phyloP scores from a whole-genome alignment of 2,888 invertebrate genomes.

The Neuroscelio doddi region DNA sequence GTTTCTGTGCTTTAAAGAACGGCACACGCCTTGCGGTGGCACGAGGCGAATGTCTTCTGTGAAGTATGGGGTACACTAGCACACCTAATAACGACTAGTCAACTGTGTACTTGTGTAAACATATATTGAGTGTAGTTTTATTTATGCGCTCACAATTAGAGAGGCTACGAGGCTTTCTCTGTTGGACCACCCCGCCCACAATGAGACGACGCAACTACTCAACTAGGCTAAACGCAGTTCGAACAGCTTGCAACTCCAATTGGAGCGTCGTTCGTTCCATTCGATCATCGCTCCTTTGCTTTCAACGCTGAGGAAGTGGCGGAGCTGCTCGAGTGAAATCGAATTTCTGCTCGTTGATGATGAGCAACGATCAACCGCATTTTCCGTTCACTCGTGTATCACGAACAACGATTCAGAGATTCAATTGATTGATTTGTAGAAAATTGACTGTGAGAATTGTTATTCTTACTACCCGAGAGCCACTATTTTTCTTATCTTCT shows the following conservation, averaged over 20 bases:
- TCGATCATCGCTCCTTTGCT: conserved; percentile 46
- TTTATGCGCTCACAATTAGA: conserved; percentile 51
- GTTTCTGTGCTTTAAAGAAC: conserved; percentile 55
- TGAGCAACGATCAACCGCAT: conserved; percentile 30
- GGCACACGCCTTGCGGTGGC: conserved; percentile 70
- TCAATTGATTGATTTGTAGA: conserved; percentile 20
- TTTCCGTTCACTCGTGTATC: conserved; percentile 24
- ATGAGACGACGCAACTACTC: conserved; percentile 51
- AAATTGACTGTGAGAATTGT: conserved; percentile 12
- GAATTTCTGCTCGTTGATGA: conserved; percentile 28
- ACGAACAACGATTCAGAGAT: conserved; percentile 11
- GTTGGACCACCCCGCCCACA: conserved; percentile 69
- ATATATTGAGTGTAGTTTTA: conserved; percentile 10
- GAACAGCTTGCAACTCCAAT: conserved; percentile 32
- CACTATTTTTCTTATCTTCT: no score
- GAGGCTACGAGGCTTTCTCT: conserved; percentile 66
- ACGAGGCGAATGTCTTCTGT: conserved; percentile 52
- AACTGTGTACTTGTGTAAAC: conserved; percentile 13
- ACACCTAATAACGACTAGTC: not conserved
- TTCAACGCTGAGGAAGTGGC: conserved; percentile 39
- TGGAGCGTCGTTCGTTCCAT: conserved; percentile 46
- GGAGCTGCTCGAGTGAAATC: conserved; percentile 40
- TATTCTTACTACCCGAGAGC: not conserved
- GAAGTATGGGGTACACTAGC: not conserved
- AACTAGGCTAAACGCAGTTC: conserved; percentile 45